Evolutionary conservation across 1,140 invertebrate species (phyloP), one percentile per base, ranked within the genome.

Genomic region (Stenopsyche tienmushanensis): DNA sequence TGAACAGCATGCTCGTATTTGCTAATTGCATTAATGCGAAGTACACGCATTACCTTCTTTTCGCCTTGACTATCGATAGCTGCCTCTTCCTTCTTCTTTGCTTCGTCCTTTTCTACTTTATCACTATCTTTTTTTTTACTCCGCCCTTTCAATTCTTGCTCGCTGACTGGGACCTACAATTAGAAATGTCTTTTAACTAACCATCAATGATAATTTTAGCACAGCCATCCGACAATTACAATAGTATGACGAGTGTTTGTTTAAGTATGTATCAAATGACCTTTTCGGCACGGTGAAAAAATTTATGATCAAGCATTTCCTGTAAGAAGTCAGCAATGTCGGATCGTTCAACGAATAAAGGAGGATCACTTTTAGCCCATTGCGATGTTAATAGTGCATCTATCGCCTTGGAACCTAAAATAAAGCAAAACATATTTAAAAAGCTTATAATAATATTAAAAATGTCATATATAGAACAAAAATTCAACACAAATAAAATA

Each of bases 241-340:
- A n/a, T n/a, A n/a, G n/a, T n/a, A n/a, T n/a, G n/a, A n/a, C n/a
- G n/a, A n/a, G n/a, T n/a, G n/a, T n/a, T n/a, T n/a, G n/a, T n/a
- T n/a, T n/a, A n/a, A n/a, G n/a, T n/a, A n/a, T n/a, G n/a, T n/a
- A n/a, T n/a, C n/a, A n/a, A n/a, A n/a, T n/a, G n/a, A 80, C 91
- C 80, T 96, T 96, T 74, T 91, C 90, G 53, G 94, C 96, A 70
- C 96, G 86, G 80, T 98, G 96, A 79, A 96, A 98, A 75, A 98
- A 88, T 77, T 96, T 97, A 79, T 96, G 94, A 71, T 87, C 84
- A 67, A 98, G 77, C 88, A 97, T 91, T 73, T 84, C 77, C 69
- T 97, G 88, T 53, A 96, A 80, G 76, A 89, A 97, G 55, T 90
- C 84, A 3, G 90, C 87, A 57, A 89, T 89, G 64, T 92, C 88